These are phyloP conservation scores for Troides aeacus DNA, from an alignment of 2,888 invertebrate genomes.

Conservation along the genomic window DNA sequence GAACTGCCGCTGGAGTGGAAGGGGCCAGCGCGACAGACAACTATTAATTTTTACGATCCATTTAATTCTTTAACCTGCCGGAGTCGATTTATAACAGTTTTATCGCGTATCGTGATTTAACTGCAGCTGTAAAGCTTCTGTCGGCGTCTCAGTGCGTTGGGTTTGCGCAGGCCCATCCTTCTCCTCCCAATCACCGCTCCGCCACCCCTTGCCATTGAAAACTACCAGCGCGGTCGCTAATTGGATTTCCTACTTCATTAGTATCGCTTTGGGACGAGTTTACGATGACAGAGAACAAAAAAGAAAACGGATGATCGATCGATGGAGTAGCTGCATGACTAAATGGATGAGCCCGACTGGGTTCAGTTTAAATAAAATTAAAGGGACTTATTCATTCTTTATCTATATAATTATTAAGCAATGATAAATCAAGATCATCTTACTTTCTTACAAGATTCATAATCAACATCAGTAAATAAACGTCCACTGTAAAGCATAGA, in stretches of 20 bases:
- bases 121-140: constrained; percentile 65
- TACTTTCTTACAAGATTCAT: no score
- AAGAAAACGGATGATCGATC: constrained; percentile 17
- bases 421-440: no score
- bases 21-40: constrained; percentile 52
- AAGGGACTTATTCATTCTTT: constrained; percentile 2
- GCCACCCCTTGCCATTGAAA: constrained; percentile 46
- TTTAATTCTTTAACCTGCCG: constrained; percentile 76
- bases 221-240: constrained; percentile 49
- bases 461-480: no score
- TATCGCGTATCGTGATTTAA: constrained; percentile 64
- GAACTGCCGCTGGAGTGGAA: constrained; percentile 54
- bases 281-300: constrained; percentile 33
- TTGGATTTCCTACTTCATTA: constrained; percentile 60
- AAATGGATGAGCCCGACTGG: constrained; percentile 26
- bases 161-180: constrained; percentile 40
- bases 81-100: constrained; percentile 76
- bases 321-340: constrained; percentile 7
- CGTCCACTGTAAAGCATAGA: no score
- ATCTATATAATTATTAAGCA: not conserved
- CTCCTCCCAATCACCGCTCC: constrained; percentile 31
- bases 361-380: constrained; percentile 1
- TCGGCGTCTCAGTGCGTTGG: constrained; percentile 49
- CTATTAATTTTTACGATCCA: constrained; percentile 78
- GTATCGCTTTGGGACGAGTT: constrained; percentile 42